Evolutionary conservation across 2,113 vertebrate species (phyloP), one percentile per base, ranked within the genome.

Genomic region (Campylomormyrus numenius): DNA sequence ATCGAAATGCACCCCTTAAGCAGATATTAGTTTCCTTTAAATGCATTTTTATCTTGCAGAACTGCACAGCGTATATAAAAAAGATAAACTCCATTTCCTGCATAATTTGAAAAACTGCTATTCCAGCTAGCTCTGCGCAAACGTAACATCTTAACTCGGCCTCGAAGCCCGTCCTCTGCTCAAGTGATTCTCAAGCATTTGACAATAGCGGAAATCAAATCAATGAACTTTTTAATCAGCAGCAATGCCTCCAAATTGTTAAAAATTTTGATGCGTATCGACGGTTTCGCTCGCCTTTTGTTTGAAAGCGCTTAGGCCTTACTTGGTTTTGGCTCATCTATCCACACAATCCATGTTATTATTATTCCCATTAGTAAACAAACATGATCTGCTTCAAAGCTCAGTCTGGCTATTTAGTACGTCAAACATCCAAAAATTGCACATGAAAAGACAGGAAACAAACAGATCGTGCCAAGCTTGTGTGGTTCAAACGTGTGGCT

Each of bases 121-220:
- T 19, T 56, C 39, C 39, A 19, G 31, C 15, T 48, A 46, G 45
- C 7, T 9, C 19, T 31, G 15, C 11, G 39, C 17, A 83, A 83
- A 83, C 21, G 0, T 46, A 83, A 46, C 80, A 84, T 39, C 80
- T 19, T 21, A 3, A 5, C 45, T 85, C 24, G 45, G 45, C 83
- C 83, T 45, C 45, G 42, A 80, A 70, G n/a, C 88, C 53, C 4
- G 45, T 48, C 24, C 27, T 83, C 5, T 48, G 83, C 42, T 48
- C 21, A 90, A 86, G 92, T 94, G 96, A 94, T 93, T 96, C 94
- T 17, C 74, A 19, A 42, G 96, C 89, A 93, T 96, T 94, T 94
- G 95, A 93, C 88, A 92, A 85, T 11, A 24, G 42, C 77, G 31
- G 7, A 83, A 83, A 83, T 48, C 8, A 85, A 48, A 85, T n/a